phyloP scores from a whole-genome alignment of 2,797 vertebrate genomes.

The Artibeus jamaicensis region DNA sequence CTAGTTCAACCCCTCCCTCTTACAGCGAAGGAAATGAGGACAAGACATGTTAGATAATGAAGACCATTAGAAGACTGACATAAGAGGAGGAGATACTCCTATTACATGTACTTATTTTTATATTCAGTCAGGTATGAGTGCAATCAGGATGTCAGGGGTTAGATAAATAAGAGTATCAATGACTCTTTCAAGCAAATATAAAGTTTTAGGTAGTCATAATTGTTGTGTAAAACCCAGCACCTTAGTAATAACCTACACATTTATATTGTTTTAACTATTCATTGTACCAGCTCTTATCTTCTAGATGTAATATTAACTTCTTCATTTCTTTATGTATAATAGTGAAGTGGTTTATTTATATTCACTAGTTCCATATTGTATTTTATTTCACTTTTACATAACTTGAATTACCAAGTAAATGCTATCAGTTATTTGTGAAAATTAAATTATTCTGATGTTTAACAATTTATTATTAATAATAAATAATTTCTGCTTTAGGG shows the following conservation, averaged over 20 bases:
- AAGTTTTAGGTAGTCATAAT: no score
- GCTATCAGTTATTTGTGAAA: background rate
- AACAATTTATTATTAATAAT: background rate
- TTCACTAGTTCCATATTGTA: background rate
- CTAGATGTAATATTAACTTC: background rate
- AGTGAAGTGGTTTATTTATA: background rate
- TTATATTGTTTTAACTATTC: background rate
- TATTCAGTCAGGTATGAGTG: background rate
- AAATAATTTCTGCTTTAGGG: background rate
- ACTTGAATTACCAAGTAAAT: background rate
- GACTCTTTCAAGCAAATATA: background rate
- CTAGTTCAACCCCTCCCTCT: background rate
- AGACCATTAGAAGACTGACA: background rate
- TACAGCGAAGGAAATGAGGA: background rate
- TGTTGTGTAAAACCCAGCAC: no score
- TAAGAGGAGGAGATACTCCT: background rate
- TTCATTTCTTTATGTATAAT: background rate
- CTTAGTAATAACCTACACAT: background rate
- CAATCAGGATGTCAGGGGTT: background rate
- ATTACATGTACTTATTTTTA: background rate
- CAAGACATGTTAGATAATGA: background rate
- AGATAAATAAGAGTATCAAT: background rate
- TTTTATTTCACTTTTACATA: background rate
- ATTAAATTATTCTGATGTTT: background rate
- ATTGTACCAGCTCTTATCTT: no score